phyloP scores from a whole-genome alignment of 2,797 vertebrate species.

The Anguilla marmorata region DNA sequence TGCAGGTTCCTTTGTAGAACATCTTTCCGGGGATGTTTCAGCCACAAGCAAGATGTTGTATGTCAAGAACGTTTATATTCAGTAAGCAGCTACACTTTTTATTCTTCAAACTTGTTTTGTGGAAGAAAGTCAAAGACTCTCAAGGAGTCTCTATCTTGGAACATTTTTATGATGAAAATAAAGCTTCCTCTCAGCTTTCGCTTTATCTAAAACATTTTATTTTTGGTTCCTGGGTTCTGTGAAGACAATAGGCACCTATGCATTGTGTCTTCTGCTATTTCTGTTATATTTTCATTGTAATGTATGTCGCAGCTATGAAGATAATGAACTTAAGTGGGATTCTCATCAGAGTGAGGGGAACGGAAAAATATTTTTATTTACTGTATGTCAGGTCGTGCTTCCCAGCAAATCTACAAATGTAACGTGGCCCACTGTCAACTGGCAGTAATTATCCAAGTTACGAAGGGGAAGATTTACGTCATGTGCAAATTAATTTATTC shows the following conservation, averaged over 20 bases:
- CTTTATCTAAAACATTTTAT: background rate
- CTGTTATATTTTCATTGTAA: background rate
- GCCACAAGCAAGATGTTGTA: background rate
- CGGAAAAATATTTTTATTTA: background rate
- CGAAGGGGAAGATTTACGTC: background rate
- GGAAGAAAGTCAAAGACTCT: background rate
- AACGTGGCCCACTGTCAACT: background rate
- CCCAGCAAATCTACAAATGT: background rate
- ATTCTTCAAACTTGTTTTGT: background rate
- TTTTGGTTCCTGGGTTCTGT: background rate
- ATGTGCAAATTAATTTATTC: background rate
- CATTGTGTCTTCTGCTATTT: background rate
- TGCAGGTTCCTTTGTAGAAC: background rate
- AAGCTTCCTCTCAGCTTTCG: background rate
- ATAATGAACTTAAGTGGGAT: background rate
- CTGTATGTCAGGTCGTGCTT: background rate
- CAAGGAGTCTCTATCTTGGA: background rate
- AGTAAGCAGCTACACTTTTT: background rate
- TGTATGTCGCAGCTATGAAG: background rate
- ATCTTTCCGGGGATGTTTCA: background rate
- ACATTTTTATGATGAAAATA: background rate
- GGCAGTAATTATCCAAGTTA: background rate
- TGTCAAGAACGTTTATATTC: background rate
- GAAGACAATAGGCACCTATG: background rate
- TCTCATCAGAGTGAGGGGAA: background rate